Evolutionary conservation across 2,888 invertebrate genomes (phyloP).

Genomic region (Drosophila falleni): DNA sequence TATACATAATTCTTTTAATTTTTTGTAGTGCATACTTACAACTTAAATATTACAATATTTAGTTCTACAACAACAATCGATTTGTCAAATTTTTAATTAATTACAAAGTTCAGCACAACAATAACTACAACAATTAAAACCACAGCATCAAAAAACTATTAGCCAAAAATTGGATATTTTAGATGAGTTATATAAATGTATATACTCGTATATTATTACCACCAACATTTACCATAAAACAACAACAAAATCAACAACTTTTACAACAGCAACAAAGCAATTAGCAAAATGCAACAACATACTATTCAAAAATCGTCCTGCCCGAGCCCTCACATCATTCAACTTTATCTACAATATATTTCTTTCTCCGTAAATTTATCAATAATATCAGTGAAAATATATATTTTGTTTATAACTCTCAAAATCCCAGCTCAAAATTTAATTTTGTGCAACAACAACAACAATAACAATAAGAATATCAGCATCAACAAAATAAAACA

Average conservation of each 20-base stretch:
- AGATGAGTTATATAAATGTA: slow-evolving; percentile 38
- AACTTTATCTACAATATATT: slow-evolving; percentile 27
- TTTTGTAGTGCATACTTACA: slow-evolving; percentile 53
- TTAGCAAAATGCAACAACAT: slow-evolving; percentile 56
- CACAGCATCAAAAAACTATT: slow-evolving; percentile 24
- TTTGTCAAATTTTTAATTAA: slow-evolving; percentile 30
- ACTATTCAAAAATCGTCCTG: slow-evolving; percentile 73
- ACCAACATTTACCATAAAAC: slow-evolving; percentile 41
- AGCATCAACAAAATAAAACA: slow-evolving; percentile 12
- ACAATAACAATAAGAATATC: slow-evolving; percentile 12
- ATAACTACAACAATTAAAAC: slow-evolving; percentile 23
- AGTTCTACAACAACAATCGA: slow-evolving; percentile 45
- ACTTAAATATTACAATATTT: slow-evolving; percentile 36
- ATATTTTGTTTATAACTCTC: slow-evolving; percentile 36
- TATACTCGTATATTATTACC: slow-evolving; percentile 19
- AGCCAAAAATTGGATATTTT: slow-evolving; percentile 30
- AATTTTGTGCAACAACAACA: slow-evolving; percentile 49
- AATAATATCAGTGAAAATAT: slow-evolving; percentile 5
- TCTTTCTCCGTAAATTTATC: slow-evolving; percentile 34
- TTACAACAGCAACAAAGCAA: slow-evolving; percentile 36
- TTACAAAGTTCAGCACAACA: slow-evolving; percentile 27
- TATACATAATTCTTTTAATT: slow-evolving; percentile 52
- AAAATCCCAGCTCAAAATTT: slow-evolving; percentile 45
- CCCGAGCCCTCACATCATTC: slow-evolving; percentile 79
- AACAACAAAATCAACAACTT: slow-evolving; percentile 10